Evolutionary conservation across 1,140 invertebrate species (phyloP), one percentile per base, ranked within the genome.

Genomic region (Goniozus legneri): DNA sequence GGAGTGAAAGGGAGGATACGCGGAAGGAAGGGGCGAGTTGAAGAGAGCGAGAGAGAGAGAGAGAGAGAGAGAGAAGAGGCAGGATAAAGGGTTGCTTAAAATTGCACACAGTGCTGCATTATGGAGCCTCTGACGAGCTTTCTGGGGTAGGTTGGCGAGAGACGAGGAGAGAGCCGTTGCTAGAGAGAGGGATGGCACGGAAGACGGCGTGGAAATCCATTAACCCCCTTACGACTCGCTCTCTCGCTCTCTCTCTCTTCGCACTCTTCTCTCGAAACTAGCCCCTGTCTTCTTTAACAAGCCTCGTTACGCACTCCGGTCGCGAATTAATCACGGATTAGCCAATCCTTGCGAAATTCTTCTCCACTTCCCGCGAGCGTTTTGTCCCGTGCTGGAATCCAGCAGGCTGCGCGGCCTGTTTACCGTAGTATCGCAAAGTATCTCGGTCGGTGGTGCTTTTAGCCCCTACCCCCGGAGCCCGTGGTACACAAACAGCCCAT

Each of bases 51-150:
- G 30, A 39, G 52, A 36, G 44, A 47, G 49, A 53, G 40, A n/a
- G 52, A 43, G 58, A 13, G 58, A 52, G 56, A 56, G 54, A 10
- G 24, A 27, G 24, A 10, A 27, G 24, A 6, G 24, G 24, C 24
- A 59, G 66, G 65, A 73, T 75, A 73, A 73, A 73, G 70, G 70
- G 63, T 72, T 75, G 69, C 65, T 72, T 71, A 72, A 72, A 73
- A 75, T 73, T 72, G 68, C 69, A 72, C 69, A 65, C 65, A 62
- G 62, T 63, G 63, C 67, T 73, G 68, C 65, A 75, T 75, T 72
- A 75, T 73, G 65, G 62, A 72, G 64, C 64, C 62, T 69, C 61
- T 73, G 69, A 72, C 69, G 67, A 69, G 67, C 60, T 69, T 64
- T 56, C 56, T 47, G 54, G 51, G 51, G n/a, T n/a, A n/a, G n/a